A percentile compares a stretch with the other conserved stretches of the same genome.
phyloP scores from a whole-genome alignment of 2,888 invertebrate species.

The Lepidochitona cinerea region DNA sequence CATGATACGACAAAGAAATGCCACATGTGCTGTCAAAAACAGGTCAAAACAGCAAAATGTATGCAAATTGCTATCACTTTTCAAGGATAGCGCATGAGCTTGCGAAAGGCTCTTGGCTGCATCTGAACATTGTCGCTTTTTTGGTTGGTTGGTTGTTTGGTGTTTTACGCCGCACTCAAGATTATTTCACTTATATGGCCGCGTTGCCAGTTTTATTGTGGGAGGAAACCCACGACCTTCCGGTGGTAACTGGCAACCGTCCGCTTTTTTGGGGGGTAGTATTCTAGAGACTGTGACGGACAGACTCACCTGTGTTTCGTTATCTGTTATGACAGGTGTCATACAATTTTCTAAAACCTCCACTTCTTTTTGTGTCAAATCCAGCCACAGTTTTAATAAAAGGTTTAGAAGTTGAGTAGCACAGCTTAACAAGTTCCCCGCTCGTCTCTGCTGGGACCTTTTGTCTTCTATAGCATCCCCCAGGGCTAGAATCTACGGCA shows the following conservation, averaged over 20 bases:
- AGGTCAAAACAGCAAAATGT: too few relatives aligned
- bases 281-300: too few relatives aligned
- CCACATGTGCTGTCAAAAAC: too few relatives aligned
- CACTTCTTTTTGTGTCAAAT: constrained; percentile 68
- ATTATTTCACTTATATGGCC: not conserved
- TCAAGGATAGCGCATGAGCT: too few relatives aligned
- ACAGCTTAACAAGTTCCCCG: constrained; percentile 68
- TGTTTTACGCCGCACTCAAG: not conserved
- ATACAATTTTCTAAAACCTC: constrained; percentile 68
- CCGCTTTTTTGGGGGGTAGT: too few relatives aligned
- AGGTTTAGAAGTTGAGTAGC: constrained; percentile 69
- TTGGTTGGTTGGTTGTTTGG: too few relatives aligned
- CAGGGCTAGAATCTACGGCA: constrained; percentile 54
- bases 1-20: too few relatives aligned
- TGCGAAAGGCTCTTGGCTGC: too few relatives aligned
- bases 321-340: constrained; percentile 67
- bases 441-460: constrained; percentile 60
- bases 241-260: too few relatives aligned
- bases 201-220: not conserved
- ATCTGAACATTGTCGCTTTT: too few relatives aligned
- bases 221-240: too few relatives aligned
- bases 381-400: constrained; percentile 69
- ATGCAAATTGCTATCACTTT: too few relatives aligned
- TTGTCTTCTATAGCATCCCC: constrained; percentile 68
- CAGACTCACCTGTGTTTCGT: constrained; percentile 66